Percentiles rank a stretch among this genome's conserved stretches.
phyloP scores from a whole-genome alignment of 2,797 vertebrate genomes.

The Centroberyx gerrardi region DNA sequence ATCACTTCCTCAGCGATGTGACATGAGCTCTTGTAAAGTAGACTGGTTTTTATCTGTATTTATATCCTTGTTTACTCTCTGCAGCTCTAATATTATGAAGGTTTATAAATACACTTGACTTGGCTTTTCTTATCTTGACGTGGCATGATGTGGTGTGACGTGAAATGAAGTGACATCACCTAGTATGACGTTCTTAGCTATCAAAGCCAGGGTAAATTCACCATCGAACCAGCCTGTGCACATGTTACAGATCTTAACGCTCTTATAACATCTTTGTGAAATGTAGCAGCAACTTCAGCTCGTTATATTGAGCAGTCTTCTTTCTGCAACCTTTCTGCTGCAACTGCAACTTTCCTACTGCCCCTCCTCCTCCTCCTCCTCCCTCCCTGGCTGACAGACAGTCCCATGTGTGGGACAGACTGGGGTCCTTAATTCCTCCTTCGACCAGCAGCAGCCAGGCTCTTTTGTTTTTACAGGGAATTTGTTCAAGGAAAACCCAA shows the following conservation, averaged over 20 bases:
- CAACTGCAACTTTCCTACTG: conserved; percentile 48
- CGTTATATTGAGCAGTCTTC: conserved; percentile 44
- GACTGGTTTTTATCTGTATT: too few relatives aligned
- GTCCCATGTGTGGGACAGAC: conserved; percentile 73
- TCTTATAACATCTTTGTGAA: conserved; percentile 26
- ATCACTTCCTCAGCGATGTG: too few relatives aligned
- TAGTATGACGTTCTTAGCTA: too few relatives aligned
- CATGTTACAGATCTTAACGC: background rate
- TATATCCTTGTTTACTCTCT: too few relatives aligned
- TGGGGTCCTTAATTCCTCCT: conserved; percentile 40
- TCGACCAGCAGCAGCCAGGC: conserved; percentile 35
- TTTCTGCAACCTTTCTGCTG: conserved; percentile 63
- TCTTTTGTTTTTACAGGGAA: conserved; percentile 63
- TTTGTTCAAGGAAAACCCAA: conserved; percentile 68
- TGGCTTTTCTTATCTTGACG: background rate
- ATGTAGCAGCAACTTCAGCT: conserved; percentile 54
- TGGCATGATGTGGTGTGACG: background rate
- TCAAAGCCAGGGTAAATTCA: too few relatives aligned
- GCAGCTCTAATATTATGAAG: too few relatives aligned
- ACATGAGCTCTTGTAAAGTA: too few relatives aligned
- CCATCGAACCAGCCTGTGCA: too few relatives aligned
- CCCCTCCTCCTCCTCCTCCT: background rate
- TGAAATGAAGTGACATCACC: too few relatives aligned
- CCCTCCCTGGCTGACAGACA: conserved; percentile 76
- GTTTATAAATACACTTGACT: too few relatives aligned